Evolutionary conservation across 2,888 invertebrate genomes (phyloP).

Genomic region (Malthinus seriepunctatus): DNA sequence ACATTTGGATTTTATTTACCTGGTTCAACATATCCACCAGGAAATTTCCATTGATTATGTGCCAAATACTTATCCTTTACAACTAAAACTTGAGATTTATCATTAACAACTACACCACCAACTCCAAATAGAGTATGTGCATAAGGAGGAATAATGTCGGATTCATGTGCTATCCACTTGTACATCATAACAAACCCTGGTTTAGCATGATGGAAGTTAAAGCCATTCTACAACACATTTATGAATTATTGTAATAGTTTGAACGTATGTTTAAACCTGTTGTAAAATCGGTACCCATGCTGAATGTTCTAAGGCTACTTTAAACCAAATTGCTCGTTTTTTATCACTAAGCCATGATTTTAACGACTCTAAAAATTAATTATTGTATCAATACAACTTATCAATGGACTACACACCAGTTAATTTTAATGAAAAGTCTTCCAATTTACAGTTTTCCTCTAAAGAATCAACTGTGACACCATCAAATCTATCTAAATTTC

Average conservation of each 20-base stretch:
- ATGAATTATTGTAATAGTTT: conserved; percentile 1
- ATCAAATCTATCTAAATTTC: conserved; percentile 66
- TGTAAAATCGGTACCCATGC: conserved; percentile 77
- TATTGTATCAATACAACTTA: neutral
- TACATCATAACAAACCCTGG: conserved; percentile 78
- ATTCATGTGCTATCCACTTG: conserved; percentile 73
- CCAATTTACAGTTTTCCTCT: conserved; percentile 58
- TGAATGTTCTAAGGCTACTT: conserved; percentile 69
- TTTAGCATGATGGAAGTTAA: conserved; percentile 86
- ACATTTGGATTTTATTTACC: conserved; percentile 55
- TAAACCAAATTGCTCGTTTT: conserved; percentile 80
- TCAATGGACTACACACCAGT: conserved; percentile 36
- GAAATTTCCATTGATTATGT: conserved; percentile 80
- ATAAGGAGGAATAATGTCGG: conserved; percentile 71
- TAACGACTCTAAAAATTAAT: conserved; percentile 65
- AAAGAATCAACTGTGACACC: conserved; percentile 74
- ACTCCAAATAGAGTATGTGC: conserved; percentile 83
- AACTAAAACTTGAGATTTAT: conserved; percentile 75
- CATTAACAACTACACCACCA: conserved; percentile 84
- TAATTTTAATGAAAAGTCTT: conserved; percentile 60
- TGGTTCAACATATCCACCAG: conserved; percentile 89
- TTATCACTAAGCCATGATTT: conserved; percentile 66
- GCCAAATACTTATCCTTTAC: conserved; percentile 72
- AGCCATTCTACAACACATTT: conserved; percentile 64
- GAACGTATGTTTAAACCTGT: too few species aligned